Percentiles rank a stretch among this genome's conserved stretches.
Conservation (phyloP, 1,140 invertebrate genomes). For the Pseudomyrmex gracilis region DNA sequence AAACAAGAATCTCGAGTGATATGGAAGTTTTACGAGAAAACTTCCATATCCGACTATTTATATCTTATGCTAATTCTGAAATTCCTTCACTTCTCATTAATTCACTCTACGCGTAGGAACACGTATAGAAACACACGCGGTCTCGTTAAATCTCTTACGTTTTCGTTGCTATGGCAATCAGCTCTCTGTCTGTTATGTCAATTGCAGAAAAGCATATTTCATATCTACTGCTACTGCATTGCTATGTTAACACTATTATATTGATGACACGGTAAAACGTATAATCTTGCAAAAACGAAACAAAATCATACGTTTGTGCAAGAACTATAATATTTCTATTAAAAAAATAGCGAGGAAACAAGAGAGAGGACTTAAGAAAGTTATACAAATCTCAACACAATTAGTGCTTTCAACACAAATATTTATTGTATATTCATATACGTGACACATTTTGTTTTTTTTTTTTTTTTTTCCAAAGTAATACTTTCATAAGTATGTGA, state of each 20-base stretch:
- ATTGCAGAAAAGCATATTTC: background rate
- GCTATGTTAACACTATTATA: background rate
- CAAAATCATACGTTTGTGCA: background rate
- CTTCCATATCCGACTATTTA: too few species aligned
- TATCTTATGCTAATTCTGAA: background rate
- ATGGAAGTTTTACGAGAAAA: background rate
- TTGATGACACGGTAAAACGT: background rate
- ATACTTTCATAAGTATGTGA: constrained; percentile 40
- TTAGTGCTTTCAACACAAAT: constrained; percentile 36
- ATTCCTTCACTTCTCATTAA: background rate
- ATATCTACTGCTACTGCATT: background rate
- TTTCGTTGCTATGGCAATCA: constrained; percentile 49
- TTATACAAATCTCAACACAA: background rate
- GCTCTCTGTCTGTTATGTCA: constrained; percentile 10
- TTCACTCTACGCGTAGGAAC: background rate
- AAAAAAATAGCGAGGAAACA: background rate
- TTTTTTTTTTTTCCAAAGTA: constrained; percentile 26
- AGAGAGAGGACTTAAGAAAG: background rate
- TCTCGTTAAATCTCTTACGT: background rate
- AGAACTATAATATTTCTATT: background rate
- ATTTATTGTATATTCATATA: constrained; percentile 51
- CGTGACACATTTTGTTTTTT: constrained; percentile 26
- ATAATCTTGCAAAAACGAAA: background rate
- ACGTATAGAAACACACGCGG: background rate
- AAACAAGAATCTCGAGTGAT: background rate